These are phyloP conservation scores for Scalopus aquaticus DNA, from an alignment of 2,113 vertebrate species.

Conservation along the genomic window DNA sequence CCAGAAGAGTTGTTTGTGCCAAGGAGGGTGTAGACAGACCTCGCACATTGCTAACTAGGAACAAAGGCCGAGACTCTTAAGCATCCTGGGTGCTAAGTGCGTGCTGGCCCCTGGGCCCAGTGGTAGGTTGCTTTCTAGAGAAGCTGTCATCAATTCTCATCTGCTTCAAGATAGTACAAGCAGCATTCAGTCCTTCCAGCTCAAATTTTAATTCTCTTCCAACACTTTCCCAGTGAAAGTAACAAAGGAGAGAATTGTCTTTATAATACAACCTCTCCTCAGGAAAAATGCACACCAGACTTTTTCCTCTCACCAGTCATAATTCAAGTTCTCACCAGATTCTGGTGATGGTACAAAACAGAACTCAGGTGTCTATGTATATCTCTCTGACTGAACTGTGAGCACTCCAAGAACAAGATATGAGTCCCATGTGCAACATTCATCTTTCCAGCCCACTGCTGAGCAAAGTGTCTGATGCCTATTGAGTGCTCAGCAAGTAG, in stretches of 20 bases:
- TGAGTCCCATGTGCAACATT: accelerated
- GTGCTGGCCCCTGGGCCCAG: no score
- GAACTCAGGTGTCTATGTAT: neutral
- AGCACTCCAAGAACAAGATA: neutral
- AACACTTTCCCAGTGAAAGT: neutral
- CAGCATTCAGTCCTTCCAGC: neutral
- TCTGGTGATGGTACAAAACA: neutral
- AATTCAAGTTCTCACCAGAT: neutral
- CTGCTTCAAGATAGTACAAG: neutral
- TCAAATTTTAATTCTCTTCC: neutral
- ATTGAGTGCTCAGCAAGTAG: neutral
- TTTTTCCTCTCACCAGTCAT: neutral
- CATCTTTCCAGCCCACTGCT: neutral
- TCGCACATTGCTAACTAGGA: neutral
- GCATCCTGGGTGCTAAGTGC: neutral
- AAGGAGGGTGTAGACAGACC: no score
- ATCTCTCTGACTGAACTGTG: neutral
- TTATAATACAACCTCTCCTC: neutral
- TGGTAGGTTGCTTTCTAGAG: neutral
- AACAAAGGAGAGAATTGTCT: neutral
- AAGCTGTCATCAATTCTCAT: neutral
- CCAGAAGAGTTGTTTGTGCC: neutral
- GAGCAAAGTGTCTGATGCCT: neutral
- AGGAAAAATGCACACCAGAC: neutral
- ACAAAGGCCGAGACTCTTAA: neutral